Evolutionary conservation across 2,888 invertebrate species (phyloP).

Genomic region (Tinea semifulvella): DNA sequence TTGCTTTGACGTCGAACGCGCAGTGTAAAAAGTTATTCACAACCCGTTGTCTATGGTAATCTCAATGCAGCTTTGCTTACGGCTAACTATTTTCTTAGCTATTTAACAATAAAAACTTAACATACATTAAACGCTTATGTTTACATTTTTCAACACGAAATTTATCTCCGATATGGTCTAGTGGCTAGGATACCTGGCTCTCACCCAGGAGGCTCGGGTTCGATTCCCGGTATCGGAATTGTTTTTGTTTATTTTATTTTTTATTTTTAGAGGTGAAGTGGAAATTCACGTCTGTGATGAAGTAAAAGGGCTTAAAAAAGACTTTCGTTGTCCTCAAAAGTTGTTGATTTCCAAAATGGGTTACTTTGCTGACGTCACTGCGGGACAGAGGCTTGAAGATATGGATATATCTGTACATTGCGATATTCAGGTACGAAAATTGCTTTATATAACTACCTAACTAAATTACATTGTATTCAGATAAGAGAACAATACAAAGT

Average conservation of each 20-base stretch:
- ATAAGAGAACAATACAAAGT: too few species aligned
- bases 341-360: conserved; percentile 92
- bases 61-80: too few species aligned
- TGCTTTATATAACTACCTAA: too few species aligned
- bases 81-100: too few species aligned
- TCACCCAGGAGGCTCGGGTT: conserved; percentile 67
- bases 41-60: too few species aligned
- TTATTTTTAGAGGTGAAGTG: conserved; percentile 73
- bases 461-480: too few species aligned
- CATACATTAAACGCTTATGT: not conserved
- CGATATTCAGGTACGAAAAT: conserved; percentile 92
- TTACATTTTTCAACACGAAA: not conserved
- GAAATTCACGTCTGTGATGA: conserved; percentile 97
- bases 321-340: conserved; percentile 89
- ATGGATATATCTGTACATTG: conserved; percentile 98
- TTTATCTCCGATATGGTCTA: conserved; percentile 65
- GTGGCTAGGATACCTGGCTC: conserved; percentile 70
- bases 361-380: conserved; percentile 91
- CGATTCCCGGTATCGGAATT: conserved; percentile 69
- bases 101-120: too few species aligned
- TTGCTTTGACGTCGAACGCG: too few species aligned
- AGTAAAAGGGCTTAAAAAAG: conserved; percentile 86
- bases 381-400: conserved; percentile 83
- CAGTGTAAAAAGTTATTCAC: too few species aligned
- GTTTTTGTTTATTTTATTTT: conserved; percentile 1